Evolutionary conservation across 1,140 invertebrate species (phyloP).

Genomic region (Stegodyphus dumicola): DNA sequence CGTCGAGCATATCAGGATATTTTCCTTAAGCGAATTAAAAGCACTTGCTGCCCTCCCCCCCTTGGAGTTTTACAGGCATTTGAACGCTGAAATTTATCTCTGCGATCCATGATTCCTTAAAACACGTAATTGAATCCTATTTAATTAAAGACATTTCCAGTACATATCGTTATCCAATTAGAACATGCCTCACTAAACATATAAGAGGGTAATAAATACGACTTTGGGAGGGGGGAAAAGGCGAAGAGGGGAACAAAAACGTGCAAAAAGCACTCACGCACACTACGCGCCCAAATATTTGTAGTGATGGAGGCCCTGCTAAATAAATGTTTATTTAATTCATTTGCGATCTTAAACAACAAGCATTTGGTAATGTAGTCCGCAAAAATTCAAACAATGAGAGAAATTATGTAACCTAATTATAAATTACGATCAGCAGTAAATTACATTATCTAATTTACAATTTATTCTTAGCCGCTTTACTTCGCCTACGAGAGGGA

Average conservation of each 20-base stretch:
- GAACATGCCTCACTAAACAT: slow-evolving; percentile 46
- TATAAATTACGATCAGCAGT: slow-evolving; percentile 60
- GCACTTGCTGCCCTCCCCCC: slow-evolving; percentile 27
- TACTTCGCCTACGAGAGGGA: slow-evolving; percentile 2
- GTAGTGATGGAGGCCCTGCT: slow-evolving; percentile 52
- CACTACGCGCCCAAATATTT: slow-evolving; percentile 49
- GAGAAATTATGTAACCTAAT: slow-evolving; percentile 58
- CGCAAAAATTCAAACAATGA: slow-evolving; percentile 60
- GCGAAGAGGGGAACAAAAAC: background rate
- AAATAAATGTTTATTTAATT: slow-evolving; percentile 62
- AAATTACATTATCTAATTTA: slow-evolving; percentile 61
- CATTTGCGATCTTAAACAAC: slow-evolving; percentile 59
- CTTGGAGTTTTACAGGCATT: slow-evolving; percentile 54
- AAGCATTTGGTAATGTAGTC: slow-evolving; percentile 25
- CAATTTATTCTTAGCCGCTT: slow-evolving; percentile 49
- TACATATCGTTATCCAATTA: slow-evolving; percentile 62
- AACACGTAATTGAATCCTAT: slow-evolving; percentile 56
- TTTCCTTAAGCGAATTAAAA: slow-evolving; percentile 59
- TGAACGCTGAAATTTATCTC: slow-evolving; percentile 52
- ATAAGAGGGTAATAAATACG: slow-evolving; percentile 59
- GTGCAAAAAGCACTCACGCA: slow-evolving; percentile 44
- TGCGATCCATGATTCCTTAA: slow-evolving; percentile 57
- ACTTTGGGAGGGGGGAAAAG: slow-evolving; percentile 8
- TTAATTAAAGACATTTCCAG: slow-evolving; percentile 60
- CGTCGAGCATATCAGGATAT: background rate